phyloP scores from a whole-genome alignment of 2,113 vertebrate species.

The Takifugu bimaculatus region DNA sequence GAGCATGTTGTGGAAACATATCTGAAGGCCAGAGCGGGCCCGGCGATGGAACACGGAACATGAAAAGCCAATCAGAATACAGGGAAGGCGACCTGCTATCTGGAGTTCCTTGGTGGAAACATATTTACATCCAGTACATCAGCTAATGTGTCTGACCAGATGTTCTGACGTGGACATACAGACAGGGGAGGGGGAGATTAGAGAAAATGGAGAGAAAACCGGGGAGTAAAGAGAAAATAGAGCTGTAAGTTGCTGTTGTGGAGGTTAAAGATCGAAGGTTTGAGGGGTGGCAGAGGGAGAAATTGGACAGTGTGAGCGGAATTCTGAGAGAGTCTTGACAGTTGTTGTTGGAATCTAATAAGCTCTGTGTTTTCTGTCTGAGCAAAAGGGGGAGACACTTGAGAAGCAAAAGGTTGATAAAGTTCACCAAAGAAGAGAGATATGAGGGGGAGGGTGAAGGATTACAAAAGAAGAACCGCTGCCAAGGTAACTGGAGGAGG shows the following conservation, averaged over 20 bases:
- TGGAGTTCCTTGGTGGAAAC: slow-evolving; percentile 44
- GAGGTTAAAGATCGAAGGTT: slow-evolving; percentile 25
- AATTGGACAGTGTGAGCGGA: slow-evolving; percentile 36
- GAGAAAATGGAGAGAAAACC: neutral
- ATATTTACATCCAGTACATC: slow-evolving; percentile 68
- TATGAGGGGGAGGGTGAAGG: slow-evolving; percentile 11
- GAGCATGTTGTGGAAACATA: slow-evolving; percentile 30
- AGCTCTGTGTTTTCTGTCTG: slow-evolving; percentile 40
- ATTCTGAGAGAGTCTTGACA: slow-evolving; percentile 33
- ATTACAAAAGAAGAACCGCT: slow-evolving; percentile 41
- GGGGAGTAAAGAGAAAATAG: slow-evolving; percentile 9
- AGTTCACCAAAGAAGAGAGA: slow-evolving; percentile 33
- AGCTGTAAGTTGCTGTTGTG: slow-evolving; percentile 22
- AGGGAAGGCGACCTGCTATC: slow-evolving; percentile 33
- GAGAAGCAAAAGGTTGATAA: slow-evolving; percentile 33
- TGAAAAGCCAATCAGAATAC: slow-evolving; percentile 29
- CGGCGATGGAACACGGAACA: slow-evolving; percentile 36
- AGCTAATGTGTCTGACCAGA: slow-evolving; percentile 53
- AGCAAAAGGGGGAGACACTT: slow-evolving; percentile 26
- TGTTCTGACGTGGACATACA: slow-evolving; percentile 46
- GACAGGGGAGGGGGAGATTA: slow-evolving; percentile 15
- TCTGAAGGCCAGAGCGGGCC: slow-evolving; percentile 45
- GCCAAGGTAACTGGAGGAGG: slow-evolving; percentile 54
- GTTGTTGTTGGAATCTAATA: slow-evolving; percentile 39
- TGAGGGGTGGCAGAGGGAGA: slow-evolving; percentile 19